Conservation (phyloP, 2,113 vertebrate genomes). For the Caretta caretta region DNA sequence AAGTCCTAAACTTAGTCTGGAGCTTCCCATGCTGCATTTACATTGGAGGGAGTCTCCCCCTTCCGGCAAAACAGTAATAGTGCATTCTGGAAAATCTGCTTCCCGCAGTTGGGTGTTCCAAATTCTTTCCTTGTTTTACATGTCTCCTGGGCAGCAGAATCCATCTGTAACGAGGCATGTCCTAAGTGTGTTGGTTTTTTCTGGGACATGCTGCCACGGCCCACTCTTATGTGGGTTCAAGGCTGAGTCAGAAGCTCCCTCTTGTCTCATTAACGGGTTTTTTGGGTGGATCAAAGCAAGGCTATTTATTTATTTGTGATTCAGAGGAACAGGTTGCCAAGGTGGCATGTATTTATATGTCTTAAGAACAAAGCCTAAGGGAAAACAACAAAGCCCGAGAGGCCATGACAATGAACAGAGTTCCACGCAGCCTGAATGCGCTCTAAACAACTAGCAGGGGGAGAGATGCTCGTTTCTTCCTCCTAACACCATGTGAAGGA, state of each 20-base stretch:
- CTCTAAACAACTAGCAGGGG: accelerated
- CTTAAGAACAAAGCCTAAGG: neutral
- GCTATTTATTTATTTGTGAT: neutral
- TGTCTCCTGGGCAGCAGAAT: neutral
- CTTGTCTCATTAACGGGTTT: neutral
- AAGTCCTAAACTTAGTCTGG: neutral
- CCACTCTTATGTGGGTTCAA: accelerated
- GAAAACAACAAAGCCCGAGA: neutral
- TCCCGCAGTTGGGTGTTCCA: neutral
- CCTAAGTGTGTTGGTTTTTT: neutral
- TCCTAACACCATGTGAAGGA: neutral
- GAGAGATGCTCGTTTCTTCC: accelerated
- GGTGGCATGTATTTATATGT: neutral
- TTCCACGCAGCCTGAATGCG: accelerated
- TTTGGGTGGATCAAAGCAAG: neutral
- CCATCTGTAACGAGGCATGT: neutral
- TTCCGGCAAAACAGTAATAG: neutral
- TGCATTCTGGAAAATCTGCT: neutral
- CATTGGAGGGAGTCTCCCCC: neutral
- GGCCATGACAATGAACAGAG: neutral
- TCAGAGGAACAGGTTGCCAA: accelerated
- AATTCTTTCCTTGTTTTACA: neutral
- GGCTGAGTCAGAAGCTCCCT: neutral
- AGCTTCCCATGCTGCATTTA: neutral
- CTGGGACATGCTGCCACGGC: accelerated